Percentiles rank a stretch among this genome's conserved stretches.
Conservation (phyloP, 2,888 invertebrate genomes). For the Aquatica leii region DNA sequence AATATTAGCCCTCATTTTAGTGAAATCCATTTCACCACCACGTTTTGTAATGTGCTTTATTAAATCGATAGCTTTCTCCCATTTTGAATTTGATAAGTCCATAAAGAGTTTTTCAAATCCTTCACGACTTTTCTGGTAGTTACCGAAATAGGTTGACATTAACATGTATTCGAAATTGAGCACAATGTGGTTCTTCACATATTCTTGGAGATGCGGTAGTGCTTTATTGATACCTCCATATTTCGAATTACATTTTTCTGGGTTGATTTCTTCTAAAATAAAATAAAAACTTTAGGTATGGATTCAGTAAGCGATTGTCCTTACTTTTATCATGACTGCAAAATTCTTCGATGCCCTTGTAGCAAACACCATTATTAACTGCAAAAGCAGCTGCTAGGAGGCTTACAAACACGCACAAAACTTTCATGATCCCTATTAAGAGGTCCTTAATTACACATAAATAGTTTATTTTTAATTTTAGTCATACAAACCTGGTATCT, state of each 20-base stretch:
- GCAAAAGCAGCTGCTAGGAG: slow-evolving; percentile 58
- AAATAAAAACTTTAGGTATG: background rate
- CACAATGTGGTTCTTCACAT: slow-evolving; percentile 71
- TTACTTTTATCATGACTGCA: slow-evolving; percentile 51
- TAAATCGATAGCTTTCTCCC: slow-evolving; percentile 77
- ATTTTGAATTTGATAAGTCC: slow-evolving; percentile 76
- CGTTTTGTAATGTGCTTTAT: slow-evolving; percentile 81
- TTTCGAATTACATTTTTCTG: slow-evolving; percentile 70
- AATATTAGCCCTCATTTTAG: slow-evolving; percentile 55
- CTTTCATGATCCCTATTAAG: slow-evolving; percentile 68
- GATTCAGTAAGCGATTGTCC: background rate
- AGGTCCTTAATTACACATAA: slow-evolving; percentile 32
- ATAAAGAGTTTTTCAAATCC: slow-evolving; percentile 81
- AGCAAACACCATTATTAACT: slow-evolving; percentile 66
- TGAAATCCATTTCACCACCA: slow-evolving; percentile 70
- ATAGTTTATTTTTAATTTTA: slow-evolving; percentile 25
- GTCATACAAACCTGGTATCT: slow-evolving; percentile 58
- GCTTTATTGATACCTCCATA: slow-evolving; percentile 69
- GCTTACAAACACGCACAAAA: slow-evolving; percentile 63
- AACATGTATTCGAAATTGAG: slow-evolving; percentile 80
- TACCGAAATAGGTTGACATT: slow-evolving; percentile 78
- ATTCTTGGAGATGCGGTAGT: slow-evolving; percentile 62
- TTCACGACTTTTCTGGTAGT: slow-evolving; percentile 76
- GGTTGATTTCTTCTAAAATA: slow-evolving; percentile 36
- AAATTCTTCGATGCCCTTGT: slow-evolving; percentile 64